A percentile compares a stretch with the other conserved stretches of the same genome.
phyloP scores from a whole-genome alignment of 1,140 invertebrate species.

The Trialeurodes vaporariorum region DNA sequence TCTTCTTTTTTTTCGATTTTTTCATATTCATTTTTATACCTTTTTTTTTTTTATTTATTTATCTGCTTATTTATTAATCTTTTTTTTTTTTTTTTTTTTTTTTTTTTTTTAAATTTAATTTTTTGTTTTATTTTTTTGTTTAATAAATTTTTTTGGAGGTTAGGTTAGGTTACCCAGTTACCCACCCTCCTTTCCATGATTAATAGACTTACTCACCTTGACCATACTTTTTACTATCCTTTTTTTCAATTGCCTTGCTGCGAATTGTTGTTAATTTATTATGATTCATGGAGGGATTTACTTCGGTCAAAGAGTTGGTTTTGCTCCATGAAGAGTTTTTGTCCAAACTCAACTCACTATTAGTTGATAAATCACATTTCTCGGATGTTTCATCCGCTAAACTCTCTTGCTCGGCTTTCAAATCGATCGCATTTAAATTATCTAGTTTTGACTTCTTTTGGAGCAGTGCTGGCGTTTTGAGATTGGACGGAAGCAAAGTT shows the following conservation, averaged over 20 bases:
- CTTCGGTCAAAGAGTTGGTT: not conserved
- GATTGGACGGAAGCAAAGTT: not conserved
- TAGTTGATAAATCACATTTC: not conserved
- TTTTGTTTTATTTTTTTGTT: too few relatives aligned
- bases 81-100: too few relatives aligned
- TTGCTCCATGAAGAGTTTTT: not conserved
- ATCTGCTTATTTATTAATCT: too few relatives aligned
- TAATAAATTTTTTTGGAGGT: too few relatives aligned
- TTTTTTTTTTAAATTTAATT: too few relatives aligned
- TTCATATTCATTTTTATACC: too few relatives aligned
- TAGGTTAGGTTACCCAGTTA: too few relatives aligned
- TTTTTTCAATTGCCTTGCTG: slow-evolving; percentile 23
- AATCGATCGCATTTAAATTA: slow-evolving; percentile 30
- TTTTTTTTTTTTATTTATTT: too few relatives aligned
- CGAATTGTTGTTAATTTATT: not conserved
- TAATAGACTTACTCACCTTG: too few relatives aligned
- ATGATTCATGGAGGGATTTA: not conserved
- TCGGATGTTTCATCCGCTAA: not conserved
- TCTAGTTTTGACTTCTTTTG: not conserved
- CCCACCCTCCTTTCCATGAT: too few relatives aligned
- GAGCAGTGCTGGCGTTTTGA: too few relatives aligned
- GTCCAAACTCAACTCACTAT: not conserved
- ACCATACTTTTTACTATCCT: slow-evolving; percentile 20
- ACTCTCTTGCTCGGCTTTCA: not conserved
- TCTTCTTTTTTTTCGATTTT: too few relatives aligned